Base-by-base conservation (phyloP, 2,888 invertebrate genomes). In the Oscheius myriophilus region DNA sequence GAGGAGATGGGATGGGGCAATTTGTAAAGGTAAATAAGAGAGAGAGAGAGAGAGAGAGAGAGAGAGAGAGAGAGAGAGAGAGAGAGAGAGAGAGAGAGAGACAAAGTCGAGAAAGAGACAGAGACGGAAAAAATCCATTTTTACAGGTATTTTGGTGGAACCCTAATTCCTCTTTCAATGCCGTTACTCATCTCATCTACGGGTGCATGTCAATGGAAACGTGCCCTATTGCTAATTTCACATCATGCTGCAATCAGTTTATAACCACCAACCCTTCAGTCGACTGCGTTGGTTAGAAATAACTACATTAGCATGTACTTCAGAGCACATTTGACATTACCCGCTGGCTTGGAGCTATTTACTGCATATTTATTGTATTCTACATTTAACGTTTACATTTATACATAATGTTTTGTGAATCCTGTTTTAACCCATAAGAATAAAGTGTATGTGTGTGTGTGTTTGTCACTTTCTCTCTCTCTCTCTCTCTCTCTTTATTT, bases 191-290 rank as follows among this genome's bases (percentile, higher is more conserved):
- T 11, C 25, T n/a, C 11, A 25, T 53, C 2, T 26, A 25, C 26
- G 26, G 26, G 14, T 53, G 53, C 26, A 14, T 21, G 12, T 21
- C 14, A 11, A 21, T 16, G n/a, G 53, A 53, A 25, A 16, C 21
- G 23, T 53, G 53, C 25, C 53, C 53, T n/a, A 12, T 53, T 53
- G 26, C 11, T n/a, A 25, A 53, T 25, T 53, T 53, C n/a, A 53
- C 53, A 14, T 33, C 26, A 1, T 53, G 53, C n/a, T 53, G 53
- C 26, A 25, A 53, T 25, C n/a, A 21, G 9, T 53, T 25, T 12
- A 53, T 25, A 7, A 25, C 53, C 11, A 25, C 53, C 9, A 33
- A 53, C 26, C 26, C 53, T 16, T n/a, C 23, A 2, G 53, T 16
- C 23, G 26, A 53, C 16, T 53, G 53, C 23, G 49, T 49, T 11